Evolutionary conservation across 2,113 vertebrate genomes (phyloP), one percentile per base, ranked within the genome.

Genomic region (Dryoscopus gambensis): DNA sequence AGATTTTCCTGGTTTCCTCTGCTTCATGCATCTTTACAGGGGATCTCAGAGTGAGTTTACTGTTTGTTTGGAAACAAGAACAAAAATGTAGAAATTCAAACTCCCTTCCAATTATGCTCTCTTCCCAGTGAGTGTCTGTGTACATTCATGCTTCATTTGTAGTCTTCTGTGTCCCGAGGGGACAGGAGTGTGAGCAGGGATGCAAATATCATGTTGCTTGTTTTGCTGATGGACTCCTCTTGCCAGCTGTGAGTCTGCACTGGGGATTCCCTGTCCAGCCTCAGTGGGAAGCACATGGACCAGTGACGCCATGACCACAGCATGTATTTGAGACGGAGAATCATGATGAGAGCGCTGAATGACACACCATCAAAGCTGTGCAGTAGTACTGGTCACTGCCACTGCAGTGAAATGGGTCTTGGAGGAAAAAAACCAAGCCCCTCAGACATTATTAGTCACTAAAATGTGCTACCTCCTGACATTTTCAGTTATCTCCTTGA

Each of bases 1-100:
- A 89, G 95, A 78, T n/a, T 37, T 94, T 57, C 46, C 74, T 71
- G 52, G 27, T 90, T 84, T 70, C 69, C 93, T 97, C 84, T 94
- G 62, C 71, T 95, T 91, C 35, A 63, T 65, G 50, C 20, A 81
- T 64, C 78, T 95, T 68, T 83, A 63, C 65, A 94, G 81, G 60
- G 37, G 46, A 70, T 44, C 44, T 63, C 80, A 39, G 40, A 79
- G 49, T 74, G 37, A 93, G 23, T 47, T 84, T 85, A 16, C 30
- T 93, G 35, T 47, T 91, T 19, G 7, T 93, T 60, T 92, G n/a
- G 46, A 85, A 85, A 31, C 44, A 60, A 76, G 70, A 92, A n/a
- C 53, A 56, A 56, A 78, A 89, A 64, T 28, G 24, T 11, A 64
- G 50, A 59, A 56, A 68, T 37, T 42, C 28, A 74, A 6, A 27